Evolutionary conservation across 2,888 invertebrate genomes (phyloP), one percentile per base, ranked within the genome.

Genomic region (Ectemnius cavifrons): DNA sequence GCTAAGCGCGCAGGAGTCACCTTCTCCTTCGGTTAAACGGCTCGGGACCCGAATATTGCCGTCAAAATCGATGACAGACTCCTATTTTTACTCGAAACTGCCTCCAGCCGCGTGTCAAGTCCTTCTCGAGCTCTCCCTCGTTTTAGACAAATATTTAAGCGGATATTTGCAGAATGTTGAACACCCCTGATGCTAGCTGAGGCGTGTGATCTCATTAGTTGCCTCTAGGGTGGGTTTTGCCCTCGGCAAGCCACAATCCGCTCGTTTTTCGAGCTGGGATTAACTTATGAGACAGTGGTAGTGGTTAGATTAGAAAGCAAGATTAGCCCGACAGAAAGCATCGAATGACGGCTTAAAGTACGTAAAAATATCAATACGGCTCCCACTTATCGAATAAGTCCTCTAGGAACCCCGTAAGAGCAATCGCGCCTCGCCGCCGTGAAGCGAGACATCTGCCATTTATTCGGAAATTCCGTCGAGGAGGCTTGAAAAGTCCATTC

Each of bases 131-230:
- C 28, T 20, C n/a, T 46, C 27, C 45, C 37, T 23, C 57, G 18
- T 67, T 65, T 73, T 64, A 8, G 49, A 46, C 47, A 63, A 71
- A 70, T 75, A 61, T 81, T 85, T 79, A 68, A 75, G 57, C 63
- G 73, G 79, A 81, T 80, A 74, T 84, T 86, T 80, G 82, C 77
- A 68, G 77, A 82, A 84, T 83, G 78, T 84, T 89, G 86, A 85
- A 87, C 89, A 90, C 86, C 90, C 89, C 87, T 89, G 86, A 68
- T 77, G 84, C 73, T 70, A 86, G 77, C 78, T 71, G 87, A 89
- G 77, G 85, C 88, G 86, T 86, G 82, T 90, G 87, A 91, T 90
- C 86, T 89, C 85, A 87, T 91, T 90, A 89, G 87, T 76, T 78
- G 78, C 71, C 83, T 85, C 84, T 87, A 84, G 90, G 90, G 89